phyloP scores from a whole-genome alignment of 2,797 vertebrate genomes.

The Peromyscus attwateri region DNA sequence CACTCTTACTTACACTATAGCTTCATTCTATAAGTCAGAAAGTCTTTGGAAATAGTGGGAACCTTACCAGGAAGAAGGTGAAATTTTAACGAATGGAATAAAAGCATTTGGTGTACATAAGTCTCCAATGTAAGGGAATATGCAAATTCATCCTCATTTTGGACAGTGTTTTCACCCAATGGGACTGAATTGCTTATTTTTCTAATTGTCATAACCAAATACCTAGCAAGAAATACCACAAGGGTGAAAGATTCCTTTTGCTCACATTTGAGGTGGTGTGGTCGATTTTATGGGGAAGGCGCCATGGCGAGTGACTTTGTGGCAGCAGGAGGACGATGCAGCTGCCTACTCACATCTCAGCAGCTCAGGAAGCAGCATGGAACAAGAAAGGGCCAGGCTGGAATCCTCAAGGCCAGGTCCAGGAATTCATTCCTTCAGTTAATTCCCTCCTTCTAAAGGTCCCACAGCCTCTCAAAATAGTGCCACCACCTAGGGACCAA shows the following conservation, averaged over 20 bases:
- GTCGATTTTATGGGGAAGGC: neutral
- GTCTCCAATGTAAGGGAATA: neutral
- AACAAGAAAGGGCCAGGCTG: neutral
- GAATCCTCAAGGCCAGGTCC: neutral
- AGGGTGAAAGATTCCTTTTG: neutral
- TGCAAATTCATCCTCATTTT: neutral
- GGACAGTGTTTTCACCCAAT: neutral
- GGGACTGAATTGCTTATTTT: neutral
- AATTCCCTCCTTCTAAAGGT: neutral
- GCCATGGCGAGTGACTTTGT: too few relatives aligned
- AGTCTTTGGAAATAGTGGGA: neutral
- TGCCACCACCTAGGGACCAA: too few relatives aligned
- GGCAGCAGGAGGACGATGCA: neutral
- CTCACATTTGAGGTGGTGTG: neutral
- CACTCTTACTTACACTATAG: neutral
- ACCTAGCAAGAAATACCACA: neutral
- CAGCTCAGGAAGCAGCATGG: neutral
- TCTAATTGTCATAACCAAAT: neutral
- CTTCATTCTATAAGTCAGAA: neutral
- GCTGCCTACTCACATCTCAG: neutral
- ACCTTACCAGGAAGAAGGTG: neutral
- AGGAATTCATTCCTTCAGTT: neutral
- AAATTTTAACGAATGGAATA: conserved; percentile 28
- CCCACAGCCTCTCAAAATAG: neutral
- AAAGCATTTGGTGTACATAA: neutral